Evolutionary conservation across 2,797 vertebrate species (phyloP), one percentile per base, ranked within the genome.

Genomic region (Protonibea diacanthus): DNA sequence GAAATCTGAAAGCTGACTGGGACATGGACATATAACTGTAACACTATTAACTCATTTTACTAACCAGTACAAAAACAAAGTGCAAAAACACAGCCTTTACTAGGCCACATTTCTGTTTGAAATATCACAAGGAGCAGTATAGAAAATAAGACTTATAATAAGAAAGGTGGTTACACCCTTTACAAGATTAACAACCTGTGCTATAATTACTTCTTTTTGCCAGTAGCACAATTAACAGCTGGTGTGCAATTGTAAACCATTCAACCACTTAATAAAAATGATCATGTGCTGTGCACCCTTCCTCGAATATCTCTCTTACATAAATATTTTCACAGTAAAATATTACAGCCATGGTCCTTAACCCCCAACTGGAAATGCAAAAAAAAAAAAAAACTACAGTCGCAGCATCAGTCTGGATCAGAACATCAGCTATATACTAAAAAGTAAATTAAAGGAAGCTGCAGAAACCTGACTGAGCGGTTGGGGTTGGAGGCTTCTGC

Each of bases 401-500:
- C 6, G n/a, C 6, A 44, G 56, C 38, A 33, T 2, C 10, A 7
- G 15, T 62, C 5, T 53, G 42, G 27, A 51, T 27, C 12, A 42
- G 20, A 47, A 27, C 29, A 73, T 70, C 6, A 48, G 27, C 55
- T 51, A 6, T 67, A 52, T 14, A 29, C 11, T 11, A 10, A 40
- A 76, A 47, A 11, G 2, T 42, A 47, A 72, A 58, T 6, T 8
- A 49, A 20, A 63, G 11, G 33, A 73, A 20, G 42, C 29, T 18
- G 25, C 7, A 78, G 71, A 74, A 44, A 92, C 89, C 85, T 90
- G 86, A 45, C 20, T 88, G 78, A 51, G 95, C 61, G 2, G 71
- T 68, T 10, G 92, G 92, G 1, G 2, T 8, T 1, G 74, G n/a
- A 7, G 94, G 88, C n/a, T 61, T 67, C 74, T 94, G 87, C 90